Conservation (phyloP, 2,797 vertebrate species). For the Thalassophryne amazonica region DNA sequence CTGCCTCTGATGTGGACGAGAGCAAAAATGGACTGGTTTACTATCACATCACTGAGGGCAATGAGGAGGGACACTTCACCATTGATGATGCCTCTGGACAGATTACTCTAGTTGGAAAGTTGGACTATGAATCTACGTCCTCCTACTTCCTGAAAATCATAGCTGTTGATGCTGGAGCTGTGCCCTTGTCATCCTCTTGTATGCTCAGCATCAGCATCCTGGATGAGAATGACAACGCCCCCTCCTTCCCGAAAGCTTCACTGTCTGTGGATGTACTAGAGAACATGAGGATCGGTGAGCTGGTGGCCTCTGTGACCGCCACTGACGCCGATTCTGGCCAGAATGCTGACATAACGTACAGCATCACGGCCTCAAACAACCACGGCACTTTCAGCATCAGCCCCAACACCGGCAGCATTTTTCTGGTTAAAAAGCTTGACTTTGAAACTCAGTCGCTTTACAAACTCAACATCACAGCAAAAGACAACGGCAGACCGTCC, state of each 20-base stretch:
- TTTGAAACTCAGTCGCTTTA: slow-evolving; percentile 94
- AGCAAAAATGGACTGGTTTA: slow-evolving; percentile 88
- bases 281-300: slow-evolving; percentile 95
- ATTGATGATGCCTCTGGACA: slow-evolving; percentile 89
- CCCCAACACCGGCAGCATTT: slow-evolving; percentile 95
- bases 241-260: slow-evolving; percentile 89
- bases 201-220: slow-evolving; percentile 88
- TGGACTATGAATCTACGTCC: slow-evolving; percentile 91
- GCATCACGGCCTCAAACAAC: slow-evolving; percentile 90
- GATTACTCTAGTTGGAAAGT: slow-evolving; percentile 86
- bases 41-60: slow-evolving; percentile 87
- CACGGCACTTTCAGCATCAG: slow-evolving; percentile 97
- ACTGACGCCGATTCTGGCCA: slow-evolving; percentile 90
- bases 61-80: slow-evolving; percentile 89
- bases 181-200: slow-evolving; percentile 88
- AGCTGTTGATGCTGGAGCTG: slow-evolving; percentile 84
- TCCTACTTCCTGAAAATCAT: slow-evolving; percentile 90
- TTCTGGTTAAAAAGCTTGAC: slow-evolving; percentile 92
- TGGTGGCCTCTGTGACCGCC: slow-evolving; percentile 93
- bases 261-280: slow-evolving; percentile 91
- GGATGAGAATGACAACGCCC: slow-evolving; percentile 96
- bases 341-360: slow-evolving; percentile 93
- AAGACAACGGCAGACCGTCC: slow-evolving; percentile 89
- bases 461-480: slow-evolving; percentile 92
- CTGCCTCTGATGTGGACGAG: slow-evolving; percentile 94